These are phyloP conservation scores for Drosophila putrida DNA, from an alignment of 2,888 invertebrate genomes.

Conservation along the genomic window DNA sequence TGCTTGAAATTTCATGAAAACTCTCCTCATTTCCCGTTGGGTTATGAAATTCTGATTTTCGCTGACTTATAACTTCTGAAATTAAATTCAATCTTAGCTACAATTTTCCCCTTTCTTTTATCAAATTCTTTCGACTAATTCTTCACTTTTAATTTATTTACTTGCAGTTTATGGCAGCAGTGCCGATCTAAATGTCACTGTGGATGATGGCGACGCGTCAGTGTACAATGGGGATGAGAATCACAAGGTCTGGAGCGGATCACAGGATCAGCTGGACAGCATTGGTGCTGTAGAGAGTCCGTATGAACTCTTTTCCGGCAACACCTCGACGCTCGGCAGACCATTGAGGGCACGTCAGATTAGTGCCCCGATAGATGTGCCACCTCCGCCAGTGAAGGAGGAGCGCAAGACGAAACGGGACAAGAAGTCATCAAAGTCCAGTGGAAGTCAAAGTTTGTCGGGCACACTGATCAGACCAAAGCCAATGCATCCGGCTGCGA, in stretches of 20 bases:
- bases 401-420: constrained; percentile 87
- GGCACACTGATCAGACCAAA: constrained; percentile 85
- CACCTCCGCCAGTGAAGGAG: constrained; percentile 92
- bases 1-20: no score
- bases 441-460: constrained; percentile 85
- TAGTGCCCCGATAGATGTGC: constrained; percentile 91
- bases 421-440: constrained; percentile 84
- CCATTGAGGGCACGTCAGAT: constrained; percentile 93
- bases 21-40: no score
- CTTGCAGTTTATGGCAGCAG: constrained; percentile 85
- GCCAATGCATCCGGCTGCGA: constrained; percentile 83
- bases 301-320: constrained; percentile 89
- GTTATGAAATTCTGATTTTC: no score
- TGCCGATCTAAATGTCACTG: constrained; percentile 85
- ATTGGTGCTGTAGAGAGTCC: constrained; percentile 87
- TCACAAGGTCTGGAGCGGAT: constrained; percentile 96
- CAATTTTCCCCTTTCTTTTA: background rate
- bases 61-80: no score
- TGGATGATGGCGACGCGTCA: constrained; percentile 91
- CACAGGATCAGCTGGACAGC: constrained; percentile 89
- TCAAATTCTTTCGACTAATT: background rate
- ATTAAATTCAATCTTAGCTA: no score
- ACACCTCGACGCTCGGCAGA: constrained; percentile 87
- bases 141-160: background rate
- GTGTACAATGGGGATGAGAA: constrained; percentile 96